Base-by-base conservation (phyloP, 1,140 invertebrate species). In the Hypothenemus hampei region DNA sequence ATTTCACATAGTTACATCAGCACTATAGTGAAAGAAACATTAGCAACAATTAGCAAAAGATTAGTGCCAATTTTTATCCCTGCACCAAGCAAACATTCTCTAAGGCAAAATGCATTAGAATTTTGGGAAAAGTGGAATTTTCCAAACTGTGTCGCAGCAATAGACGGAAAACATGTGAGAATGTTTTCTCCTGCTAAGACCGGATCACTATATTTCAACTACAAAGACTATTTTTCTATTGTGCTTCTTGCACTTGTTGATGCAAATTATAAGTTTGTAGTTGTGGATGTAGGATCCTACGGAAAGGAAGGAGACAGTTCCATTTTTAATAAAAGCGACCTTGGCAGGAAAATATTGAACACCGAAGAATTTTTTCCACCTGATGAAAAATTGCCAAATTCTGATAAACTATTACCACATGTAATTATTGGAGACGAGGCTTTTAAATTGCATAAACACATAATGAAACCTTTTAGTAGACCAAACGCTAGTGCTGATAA, bases 201-300 rank as follows among this genome's bases (percentile, higher is more conserved):
- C 40, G 73, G 74, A 41, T 61, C 64, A 3, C 43, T 59, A 5
- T 76, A 60, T 60, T 73, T 63, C 48, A 77, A 77, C 57, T 74
- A 76, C 39, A 77, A 77, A 61, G 51, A 65, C 3, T 61, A 51
- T 52, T 75, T 71, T 61, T 72, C 68, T 33, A 66, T 77, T 31
- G 72, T 78, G 26, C 59, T 78, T 20, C 57, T 75, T 33, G 77
- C 69, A 4, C 35, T 76, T 4, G 73, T 72, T 8, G 73, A 78
- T 63, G 69, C 70, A 2, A 60, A 76, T 48, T 77, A 71, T 56
- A 67, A 68, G 51, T 77, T 76, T 59, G 67, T 69, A 16, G 60
- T 59, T 26, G 63, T 77, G 24, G 71, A 78, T 59, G 67, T 78
- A n/a, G 73, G 73, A 33, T 61, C 67, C 3, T 71, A 69, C 60